Base-by-base conservation (phyloP, 2,888 invertebrate genomes). In the Odontocolon sp. region DNA sequence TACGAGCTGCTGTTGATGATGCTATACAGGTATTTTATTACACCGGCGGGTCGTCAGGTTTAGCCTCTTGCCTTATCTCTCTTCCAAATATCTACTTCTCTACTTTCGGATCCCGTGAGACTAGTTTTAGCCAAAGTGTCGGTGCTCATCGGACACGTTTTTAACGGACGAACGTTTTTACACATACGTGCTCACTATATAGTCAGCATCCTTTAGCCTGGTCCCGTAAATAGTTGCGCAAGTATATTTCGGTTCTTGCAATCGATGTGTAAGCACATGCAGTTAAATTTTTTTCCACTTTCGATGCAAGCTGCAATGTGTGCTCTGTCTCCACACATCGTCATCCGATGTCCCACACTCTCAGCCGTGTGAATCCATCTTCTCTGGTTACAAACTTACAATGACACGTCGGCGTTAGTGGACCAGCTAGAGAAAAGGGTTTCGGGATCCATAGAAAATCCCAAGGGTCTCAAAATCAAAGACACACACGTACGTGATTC, bases 361-460 rank as follows among this genome's bases (percentile, higher is more conserved):
- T 9, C 23, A 40, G 74, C 50, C 78, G 78, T 78, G 80, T 80
- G 80, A 80, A 80, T 74, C 63, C 74, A 52, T 75, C 64, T 14
- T 70, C 72, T 79, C 75, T 68, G 67, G 63, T 80, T 78, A 78
- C 78, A 71, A 68, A 56, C 28, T 74, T 54, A 16, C 36, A 42
- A 33, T 9, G 57, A 50, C 59, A 50, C 50, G 59, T 56, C 18
- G 57, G 70, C 16, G 52, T 71, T 45, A 45, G 66, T 67, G 36
- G 67, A 59, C 56, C 57, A 67, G n/a, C 31, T 33, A 11, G 38
- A 72, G 52, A 69, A 77, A 74, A 68, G 70, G 74, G 63, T 56
- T 59, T 61, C 23, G 50, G 18, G 40, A 33, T 11, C 45, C 54
- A 67, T 66, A 66, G 63, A 74, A 74, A 70, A 63, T 69, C 54